These are phyloP conservation scores for Catagonus wagneri DNA, from an alignment of 2,113 vertebrate genomes.

Conservation along the genomic window DNA sequence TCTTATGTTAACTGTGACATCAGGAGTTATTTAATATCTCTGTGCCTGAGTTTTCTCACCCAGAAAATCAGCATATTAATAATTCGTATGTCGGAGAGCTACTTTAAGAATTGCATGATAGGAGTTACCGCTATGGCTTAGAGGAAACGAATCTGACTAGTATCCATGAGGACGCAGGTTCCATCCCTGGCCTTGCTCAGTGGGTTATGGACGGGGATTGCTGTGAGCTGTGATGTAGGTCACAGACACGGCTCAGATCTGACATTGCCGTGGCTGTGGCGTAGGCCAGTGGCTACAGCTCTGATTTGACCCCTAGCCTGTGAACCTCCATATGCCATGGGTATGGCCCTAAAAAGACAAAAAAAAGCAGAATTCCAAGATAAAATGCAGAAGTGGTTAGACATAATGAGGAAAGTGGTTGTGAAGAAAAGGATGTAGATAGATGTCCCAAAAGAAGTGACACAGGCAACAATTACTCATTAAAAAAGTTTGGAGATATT, in stretches of 20 bases:
- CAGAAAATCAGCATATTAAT: background rate
- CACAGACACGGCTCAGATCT: too few relatives aligned
- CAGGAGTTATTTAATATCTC: background rate
- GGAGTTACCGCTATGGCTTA: too few relatives aligned
- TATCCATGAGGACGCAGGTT: too few relatives aligned
- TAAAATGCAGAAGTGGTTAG: background rate
- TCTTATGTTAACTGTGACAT: background rate
- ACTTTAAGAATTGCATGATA: background rate
- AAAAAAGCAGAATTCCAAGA: background rate
- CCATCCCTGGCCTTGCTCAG: too few relatives aligned
- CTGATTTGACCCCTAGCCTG: too few relatives aligned
- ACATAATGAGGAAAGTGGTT: background rate
- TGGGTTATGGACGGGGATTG: too few relatives aligned
- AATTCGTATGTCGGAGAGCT: background rate
- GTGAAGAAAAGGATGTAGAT: background rate
- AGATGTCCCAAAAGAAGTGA: background rate
- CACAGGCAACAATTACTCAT: background rate
- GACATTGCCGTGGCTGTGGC: too few relatives aligned
- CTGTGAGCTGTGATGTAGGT: too few relatives aligned
- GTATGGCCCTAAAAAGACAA: too few relatives aligned
- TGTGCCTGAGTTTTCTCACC: background rate
- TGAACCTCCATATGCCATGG: too few relatives aligned
- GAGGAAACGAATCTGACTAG: too few relatives aligned
- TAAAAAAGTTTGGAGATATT: background rate
- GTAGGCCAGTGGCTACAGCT: too few relatives aligned